These are phyloP conservation scores for Ovis canadensis DNA, from an alignment of 2,113 vertebrate genomes.

Conservation along the genomic window DNA sequence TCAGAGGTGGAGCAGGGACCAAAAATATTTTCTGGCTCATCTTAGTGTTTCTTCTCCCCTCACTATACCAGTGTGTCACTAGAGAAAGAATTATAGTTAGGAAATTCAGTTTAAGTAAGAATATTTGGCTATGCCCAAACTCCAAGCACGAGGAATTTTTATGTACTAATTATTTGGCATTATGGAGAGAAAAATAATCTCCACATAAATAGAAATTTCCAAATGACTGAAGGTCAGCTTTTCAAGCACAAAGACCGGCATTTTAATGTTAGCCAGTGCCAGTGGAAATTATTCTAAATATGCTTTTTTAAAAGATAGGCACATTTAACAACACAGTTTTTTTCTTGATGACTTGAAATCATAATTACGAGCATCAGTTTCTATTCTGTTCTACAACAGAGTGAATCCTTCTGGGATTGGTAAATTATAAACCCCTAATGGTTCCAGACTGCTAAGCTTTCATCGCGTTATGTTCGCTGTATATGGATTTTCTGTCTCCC, in stretches of 20 bases:
- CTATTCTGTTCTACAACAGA: neutral
- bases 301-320: neutral
- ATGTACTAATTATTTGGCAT: neutral
- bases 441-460: neutral
- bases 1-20: neutral
- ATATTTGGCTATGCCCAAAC: neutral
- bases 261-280: neutral
- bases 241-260: neutral
- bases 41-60: neutral
- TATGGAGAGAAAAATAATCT: neutral
- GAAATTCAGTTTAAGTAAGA: conserved; percentile 4
- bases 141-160: neutral
- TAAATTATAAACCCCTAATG: conserved; percentile 16
- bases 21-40: neutral
- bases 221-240: neutral
- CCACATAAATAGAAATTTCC: neutral
- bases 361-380: neutral
- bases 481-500: conserved; percentile 62
- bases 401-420: neutral
- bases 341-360: neutral
- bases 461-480: conserved; percentile 15
- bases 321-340: neutral
- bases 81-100: neutral
- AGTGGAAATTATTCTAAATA: neutral
- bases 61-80: neutral